Conservation (phyloP, 1,140 invertebrate species). For the Drosophila lacteicornis region DNA sequence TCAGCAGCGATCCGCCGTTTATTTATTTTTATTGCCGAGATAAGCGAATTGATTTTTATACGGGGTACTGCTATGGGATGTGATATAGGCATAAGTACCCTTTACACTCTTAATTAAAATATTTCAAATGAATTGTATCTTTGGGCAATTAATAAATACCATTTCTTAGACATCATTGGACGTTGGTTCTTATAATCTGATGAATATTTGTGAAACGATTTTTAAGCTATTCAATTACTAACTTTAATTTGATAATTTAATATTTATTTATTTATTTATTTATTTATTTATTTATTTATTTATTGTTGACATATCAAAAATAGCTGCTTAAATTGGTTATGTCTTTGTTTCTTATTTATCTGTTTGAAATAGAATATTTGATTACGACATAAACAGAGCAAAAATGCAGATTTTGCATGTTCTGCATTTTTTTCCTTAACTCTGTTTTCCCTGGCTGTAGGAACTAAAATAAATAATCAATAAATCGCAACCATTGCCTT, state of each 20-base stretch:
- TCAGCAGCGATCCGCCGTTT: constrained; percentile 22
- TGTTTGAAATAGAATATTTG: too few relatives aligned
- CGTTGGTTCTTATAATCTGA: too few relatives aligned
- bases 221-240: too few relatives aligned
- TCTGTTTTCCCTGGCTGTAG: not conserved
- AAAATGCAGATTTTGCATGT: not conserved
- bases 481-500: not conserved
- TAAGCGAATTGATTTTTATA: constrained; percentile 27
- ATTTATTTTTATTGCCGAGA: constrained; percentile 28
- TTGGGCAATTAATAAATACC: too few relatives aligned
- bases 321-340: not conserved
- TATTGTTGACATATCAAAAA: not conserved
- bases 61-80: not conserved
- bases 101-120: not conserved
- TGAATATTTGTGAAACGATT: too few relatives aligned
- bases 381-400: not conserved
- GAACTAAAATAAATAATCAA: not conserved
- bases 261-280: not conserved
- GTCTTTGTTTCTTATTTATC: too few relatives aligned
- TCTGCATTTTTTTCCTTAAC: not conserved
- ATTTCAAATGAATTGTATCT: too few relatives aligned
- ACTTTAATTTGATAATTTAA: too few relatives aligned
- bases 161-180: too few relatives aligned
- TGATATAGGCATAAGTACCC: not conserved
- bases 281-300: not conserved